Base-by-base conservation (phyloP, 2,888 invertebrate genomes). In the Drosophila koepferae region DNA sequence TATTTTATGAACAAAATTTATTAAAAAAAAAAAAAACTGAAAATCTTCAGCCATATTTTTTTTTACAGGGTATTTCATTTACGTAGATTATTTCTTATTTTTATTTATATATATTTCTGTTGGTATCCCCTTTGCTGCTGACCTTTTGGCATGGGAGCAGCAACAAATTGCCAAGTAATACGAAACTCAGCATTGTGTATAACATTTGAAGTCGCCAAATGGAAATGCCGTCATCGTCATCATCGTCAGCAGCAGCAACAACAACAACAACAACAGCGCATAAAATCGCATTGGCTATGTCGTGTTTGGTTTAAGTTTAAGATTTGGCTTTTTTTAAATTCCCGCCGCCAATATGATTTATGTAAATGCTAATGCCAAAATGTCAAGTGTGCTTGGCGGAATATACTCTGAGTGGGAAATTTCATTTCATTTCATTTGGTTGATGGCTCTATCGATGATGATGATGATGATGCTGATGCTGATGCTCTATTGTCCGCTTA, bases 291-390 rank as follows among this genome's bases (percentile, higher is more conserved):
- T 67, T 43, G 48, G 59, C 8, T 36, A 63, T 46, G 73, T 78
- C 65, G 65, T 76, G 73, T 81, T 78, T 80, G 38, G 36, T 60
- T 66, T 65, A 58, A 62, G 65, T 68, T 66, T 71, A 62, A 53
- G 59, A 54, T 49, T 60, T 63, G 67, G 65, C 63, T 77, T 61
- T 68, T 68, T 28, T 73, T 64, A 49, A 77, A 78, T 78, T 72
- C 67, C 79, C 76, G 64, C 36, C 68, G 63, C 73, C 81, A 82
- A 80, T 89, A 83, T 84, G 84, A 84, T 89, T 84, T 89, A 83
- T 83, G 89, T 78, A 78, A 89, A 84, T 88, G 84, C 72, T 86
- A 80, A 86, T 85, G 85, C 70, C 70, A 46, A 85, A 89, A 85
- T 89, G 85, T 85, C 89, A 85, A 85, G 79, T 89, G 81, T 80